phyloP scores from a whole-genome alignment of 2,797 vertebrate species.

The Sebastes oblongus region DNA sequence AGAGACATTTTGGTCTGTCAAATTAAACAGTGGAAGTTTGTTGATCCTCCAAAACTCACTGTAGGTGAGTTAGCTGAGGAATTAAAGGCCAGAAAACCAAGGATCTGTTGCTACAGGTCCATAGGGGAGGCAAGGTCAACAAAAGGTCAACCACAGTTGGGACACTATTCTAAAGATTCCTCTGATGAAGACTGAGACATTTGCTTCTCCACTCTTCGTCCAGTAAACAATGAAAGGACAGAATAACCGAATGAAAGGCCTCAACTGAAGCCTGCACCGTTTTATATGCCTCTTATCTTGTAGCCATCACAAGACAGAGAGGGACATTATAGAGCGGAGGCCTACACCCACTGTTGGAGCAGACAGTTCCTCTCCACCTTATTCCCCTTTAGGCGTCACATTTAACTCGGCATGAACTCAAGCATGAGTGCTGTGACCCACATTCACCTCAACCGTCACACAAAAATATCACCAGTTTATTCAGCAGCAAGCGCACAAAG shows the following conservation, averaged over 20 bases:
- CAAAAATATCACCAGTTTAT: slow-evolving; percentile 5
- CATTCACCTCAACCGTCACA: slow-evolving; percentile 36
- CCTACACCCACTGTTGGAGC: not conserved
- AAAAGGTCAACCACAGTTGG: not conserved
- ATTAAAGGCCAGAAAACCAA: not conserved
- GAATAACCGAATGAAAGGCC: not conserved
- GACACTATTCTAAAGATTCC: not conserved
- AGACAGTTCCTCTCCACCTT: not conserved
- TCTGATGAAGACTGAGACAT: not conserved
- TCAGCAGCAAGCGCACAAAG: not conserved
- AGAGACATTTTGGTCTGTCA: not conserved
- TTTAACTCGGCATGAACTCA: slow-evolving; percentile 44
- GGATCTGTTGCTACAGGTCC: not conserved
- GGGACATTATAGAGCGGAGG: not conserved
- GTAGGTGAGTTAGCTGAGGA: not conserved
- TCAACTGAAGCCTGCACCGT: not conserved
- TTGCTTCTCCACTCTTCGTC: not conserved
- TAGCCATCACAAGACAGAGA: not conserved
- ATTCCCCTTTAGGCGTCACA: slow-evolving; percentile 13
- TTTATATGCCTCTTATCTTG: not conserved
- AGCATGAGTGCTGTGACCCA: slow-evolving; percentile 51
- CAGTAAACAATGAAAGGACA: not conserved
- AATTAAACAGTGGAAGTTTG: not conserved
- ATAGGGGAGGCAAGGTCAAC: not conserved
- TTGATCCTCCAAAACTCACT: not conserved